Base-by-base conservation (phyloP, 2,797 vertebrate genomes). In the Melanotaenia nigrans region DNA sequence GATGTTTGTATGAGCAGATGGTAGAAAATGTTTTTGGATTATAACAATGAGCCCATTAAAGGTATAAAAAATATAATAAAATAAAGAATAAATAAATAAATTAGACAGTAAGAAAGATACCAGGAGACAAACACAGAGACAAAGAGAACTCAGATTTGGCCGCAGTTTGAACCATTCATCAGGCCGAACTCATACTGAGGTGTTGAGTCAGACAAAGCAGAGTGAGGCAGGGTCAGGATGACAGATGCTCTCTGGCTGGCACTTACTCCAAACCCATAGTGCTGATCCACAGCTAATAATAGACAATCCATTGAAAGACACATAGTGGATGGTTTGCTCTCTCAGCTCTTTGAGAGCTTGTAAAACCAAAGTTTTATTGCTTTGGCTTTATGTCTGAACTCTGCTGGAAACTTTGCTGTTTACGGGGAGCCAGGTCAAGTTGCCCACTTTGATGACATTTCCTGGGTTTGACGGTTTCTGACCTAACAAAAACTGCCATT, bases 251-350 rank as follows among this genome's bases (percentile, higher is more conserved):
- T 73, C 65, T 78, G 79, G 84, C 78, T 67, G 38, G 42, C 64
- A 60, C 73, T 78, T 75, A 78, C 76, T 77, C 36, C 65, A 80
- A 84, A 85, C 78, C 77, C 76, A 76, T 74, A 85, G 49, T 80
- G 78, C 87, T 87, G 88, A 89, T 82, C 79, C 71, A 55, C 75
- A 56, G 75, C 81, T 86, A 89, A 87, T 76, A 87, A 86, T 61
- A 86, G 78, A 84, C 61, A 56, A 77, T 64, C 55, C 73, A 76
- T 33, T 65, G 66, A 77, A 75, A 78, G 73, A 82, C 61, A 59
- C 32, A 47, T 6, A 60, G 54, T 24, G 57, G 47, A 84, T 51
- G 55, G 38, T 13, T 1, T 66, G 79, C 81, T 65, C 74, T 54
- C 73, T 88, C 68, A 85, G 75, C 80, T 81, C 61, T 82, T 78